phyloP scores from a whole-genome alignment of 2,797 vertebrate genomes.

The Menidia menidia region DNA sequence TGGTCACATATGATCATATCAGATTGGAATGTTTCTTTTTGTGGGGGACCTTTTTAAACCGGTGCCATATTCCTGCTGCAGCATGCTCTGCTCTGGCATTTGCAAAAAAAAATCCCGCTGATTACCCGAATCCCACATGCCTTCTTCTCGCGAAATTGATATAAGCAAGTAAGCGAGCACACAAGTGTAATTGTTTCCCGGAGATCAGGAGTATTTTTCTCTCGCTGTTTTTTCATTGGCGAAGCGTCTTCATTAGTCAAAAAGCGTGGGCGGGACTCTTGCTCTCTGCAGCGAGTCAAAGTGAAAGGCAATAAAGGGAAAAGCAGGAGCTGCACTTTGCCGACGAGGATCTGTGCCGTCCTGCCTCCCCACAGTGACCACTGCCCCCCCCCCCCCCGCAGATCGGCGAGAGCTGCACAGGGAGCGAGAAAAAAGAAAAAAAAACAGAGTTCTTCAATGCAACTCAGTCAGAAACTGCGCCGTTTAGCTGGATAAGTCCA shows the following conservation, averaged over 20 bases:
- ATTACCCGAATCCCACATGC: conserved; percentile 3
- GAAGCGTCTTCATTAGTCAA: conserved; percentile 84
- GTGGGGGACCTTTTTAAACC: background rate
- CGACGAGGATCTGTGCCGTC: conserved; percentile 80
- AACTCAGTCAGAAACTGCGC: conserved; percentile 74
- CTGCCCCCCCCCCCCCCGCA: conserved; percentile 62
- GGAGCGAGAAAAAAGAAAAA: conserved; percentile 48
- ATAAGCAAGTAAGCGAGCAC: conserved; percentile 13
- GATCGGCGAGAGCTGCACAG: conserved; percentile 66
- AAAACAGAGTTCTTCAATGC: conserved; percentile 72
- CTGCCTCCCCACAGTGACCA: conserved; percentile 65
- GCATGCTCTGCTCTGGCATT: conserved; percentile 20
- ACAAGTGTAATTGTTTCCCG: conserved; percentile 47
- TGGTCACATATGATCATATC: conserved; percentile 12
- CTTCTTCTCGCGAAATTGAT: background rate
- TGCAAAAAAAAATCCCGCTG: background rate
- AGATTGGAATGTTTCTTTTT: background rate
- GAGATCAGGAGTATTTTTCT: conserved; percentile 57
- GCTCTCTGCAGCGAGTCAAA: conserved; percentile 80
- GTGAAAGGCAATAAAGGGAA: conserved; percentile 78
- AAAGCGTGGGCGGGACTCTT: conserved; percentile 83
- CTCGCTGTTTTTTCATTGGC: conserved; percentile 75
- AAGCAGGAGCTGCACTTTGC: conserved; percentile 82
- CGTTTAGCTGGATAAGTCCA: conserved; percentile 83
- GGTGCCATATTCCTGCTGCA: conserved; percentile 11